These are phyloP conservation scores for Stomatorhinus ivindoensis DNA, from an alignment of 2,113 vertebrate genomes.

Conservation along the genomic window DNA sequence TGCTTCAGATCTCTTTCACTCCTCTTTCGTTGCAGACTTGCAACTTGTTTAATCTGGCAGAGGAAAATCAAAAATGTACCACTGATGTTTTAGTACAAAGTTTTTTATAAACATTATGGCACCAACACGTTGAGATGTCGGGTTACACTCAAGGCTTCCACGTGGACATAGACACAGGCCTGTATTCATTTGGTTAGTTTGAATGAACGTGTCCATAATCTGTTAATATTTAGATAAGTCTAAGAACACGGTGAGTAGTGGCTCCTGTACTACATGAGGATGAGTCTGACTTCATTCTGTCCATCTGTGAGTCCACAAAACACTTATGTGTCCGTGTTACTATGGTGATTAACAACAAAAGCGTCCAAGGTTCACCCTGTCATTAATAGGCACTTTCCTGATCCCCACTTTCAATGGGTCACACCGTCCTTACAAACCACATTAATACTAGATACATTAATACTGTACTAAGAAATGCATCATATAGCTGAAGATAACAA, in stretches of 20 bases:
- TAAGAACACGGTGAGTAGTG: background rate
- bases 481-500: background rate
- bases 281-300: background rate
- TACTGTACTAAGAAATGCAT: background rate
- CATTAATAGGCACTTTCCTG: background rate
- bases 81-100: background rate
- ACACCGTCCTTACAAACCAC: background rate
- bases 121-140: background rate
- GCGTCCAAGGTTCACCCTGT: constrained; percentile 1
- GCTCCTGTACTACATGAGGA: background rate
- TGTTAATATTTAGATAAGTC: background rate
- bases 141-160: background rate
- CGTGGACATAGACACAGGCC: background rate
- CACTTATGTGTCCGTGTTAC: background rate
- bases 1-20: background rate
- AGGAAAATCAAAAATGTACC: background rate
- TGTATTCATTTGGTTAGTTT: background rate
- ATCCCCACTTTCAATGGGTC: background rate
- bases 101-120: background rate
- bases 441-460: background rate
- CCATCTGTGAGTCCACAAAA: background rate
- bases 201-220: background rate
- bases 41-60: constrained; percentile 6
- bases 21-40: background rate
- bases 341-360: constrained; percentile 9